These are phyloP conservation scores for Meloe dianella DNA, from an alignment of 2,888 invertebrate species.

Conservation along the genomic window DNA sequence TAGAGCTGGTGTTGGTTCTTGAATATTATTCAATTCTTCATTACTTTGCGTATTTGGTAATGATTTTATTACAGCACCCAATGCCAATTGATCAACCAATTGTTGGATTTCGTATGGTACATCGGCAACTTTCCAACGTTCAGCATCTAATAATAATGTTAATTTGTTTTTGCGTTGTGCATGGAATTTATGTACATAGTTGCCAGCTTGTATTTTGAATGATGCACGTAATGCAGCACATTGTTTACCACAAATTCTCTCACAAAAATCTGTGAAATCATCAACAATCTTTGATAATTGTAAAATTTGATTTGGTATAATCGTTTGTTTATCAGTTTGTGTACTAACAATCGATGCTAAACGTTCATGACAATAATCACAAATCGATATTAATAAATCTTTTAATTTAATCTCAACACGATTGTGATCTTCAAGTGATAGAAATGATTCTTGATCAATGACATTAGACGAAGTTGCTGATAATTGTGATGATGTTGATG, in stretches of 20 bases:
- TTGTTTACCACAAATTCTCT: constrained; percentile 72
- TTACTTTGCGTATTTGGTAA: constrained; percentile 53
- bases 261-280: constrained; percentile 77
- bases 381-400: constrained; percentile 80
- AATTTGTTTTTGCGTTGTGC: constrained; percentile 85
- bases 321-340: constrained; percentile 73
- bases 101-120: constrained; percentile 89
- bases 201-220: constrained; percentile 85
- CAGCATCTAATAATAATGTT: constrained; percentile 83
- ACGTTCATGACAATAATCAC: constrained; percentile 91
- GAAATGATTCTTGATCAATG: constrained; percentile 68
- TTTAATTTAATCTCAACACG: constrained; percentile 74
- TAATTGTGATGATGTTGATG: constrained; percentile 48
- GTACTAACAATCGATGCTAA: constrained; percentile 87
- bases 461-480: constrained; percentile 44
- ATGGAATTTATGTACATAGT: constrained; percentile 91
- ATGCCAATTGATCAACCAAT: constrained; percentile 72
- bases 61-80: constrained; percentile 56
- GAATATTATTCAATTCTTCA: constrained; percentile 55
- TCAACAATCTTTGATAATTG: constrained; percentile 79
- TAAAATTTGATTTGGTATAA: constrained; percentile 79
- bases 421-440: constrained; percentile 72
- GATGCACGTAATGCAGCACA: constrained; percentile 83
- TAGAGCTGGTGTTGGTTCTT: constrained; percentile 62
- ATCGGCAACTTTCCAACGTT: constrained; percentile 93